Conservation (phyloP, 2,797 vertebrate species). For the Tangara arthus region DNA sequence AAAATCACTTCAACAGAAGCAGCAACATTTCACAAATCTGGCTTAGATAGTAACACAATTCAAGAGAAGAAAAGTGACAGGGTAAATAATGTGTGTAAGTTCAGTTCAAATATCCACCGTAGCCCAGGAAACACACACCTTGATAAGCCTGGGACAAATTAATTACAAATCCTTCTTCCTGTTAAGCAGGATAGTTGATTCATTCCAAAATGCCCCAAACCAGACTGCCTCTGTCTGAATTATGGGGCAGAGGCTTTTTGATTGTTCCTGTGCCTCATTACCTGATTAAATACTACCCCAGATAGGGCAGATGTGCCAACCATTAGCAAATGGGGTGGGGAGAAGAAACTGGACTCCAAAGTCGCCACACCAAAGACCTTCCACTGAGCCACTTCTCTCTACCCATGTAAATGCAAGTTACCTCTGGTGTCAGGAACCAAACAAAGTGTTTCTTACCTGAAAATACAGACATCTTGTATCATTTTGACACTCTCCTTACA, state of each 20-base stretch:
- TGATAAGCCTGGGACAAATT: background rate
- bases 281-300: background rate
- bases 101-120: background rate
- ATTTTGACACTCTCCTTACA: background rate
- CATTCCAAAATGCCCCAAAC: background rate
- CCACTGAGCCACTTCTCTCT: background rate
- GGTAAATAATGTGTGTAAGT: background rate
- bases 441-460: background rate
- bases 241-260: background rate
- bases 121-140: background rate
- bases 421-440: background rate
- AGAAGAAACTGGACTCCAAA: background rate
- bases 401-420: background rate
- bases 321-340: background rate
- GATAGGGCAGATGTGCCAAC: background rate
- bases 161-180: background rate
- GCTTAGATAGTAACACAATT: background rate
- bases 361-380: background rate
- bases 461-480: background rate
- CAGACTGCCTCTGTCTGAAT: background rate
- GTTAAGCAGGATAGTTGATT: background rate
- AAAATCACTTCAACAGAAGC: background rate
- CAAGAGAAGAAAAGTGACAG: background rate
- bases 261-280: background rate
- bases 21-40: background rate